Base-by-base conservation (phyloP, 2,113 vertebrate genomes). In the Varanus salvator region DNA sequence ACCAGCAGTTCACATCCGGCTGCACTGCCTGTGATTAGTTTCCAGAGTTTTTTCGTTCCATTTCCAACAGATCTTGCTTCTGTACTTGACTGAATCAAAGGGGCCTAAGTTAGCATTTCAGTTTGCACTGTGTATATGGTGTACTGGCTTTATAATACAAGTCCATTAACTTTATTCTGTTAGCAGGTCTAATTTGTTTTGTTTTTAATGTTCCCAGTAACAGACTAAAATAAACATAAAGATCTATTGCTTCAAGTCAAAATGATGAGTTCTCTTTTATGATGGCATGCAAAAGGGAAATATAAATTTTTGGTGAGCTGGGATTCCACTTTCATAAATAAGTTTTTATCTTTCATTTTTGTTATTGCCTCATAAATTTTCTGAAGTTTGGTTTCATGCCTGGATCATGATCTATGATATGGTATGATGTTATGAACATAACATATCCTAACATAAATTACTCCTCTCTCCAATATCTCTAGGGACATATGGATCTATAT, bases 1-100 rank as follows among this genome's bases (percentile, higher is more conserved):
- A 87, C 57, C 66, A 82, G 81, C 83, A 85, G 14, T 80, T 91
- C 66, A 17, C 6, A 17, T 50, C 75, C 9, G 71, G 44, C 44
- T n/a, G 31, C 0, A 14, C 57, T 84, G 57, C 72, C 2, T 66
- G 5, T 57, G 90, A 93, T 91, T 80, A 12, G 78, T 74, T 83
- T 8, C 27, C 44, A 0, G 15, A 82, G 84, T 92, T 87, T 34
- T 85, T 90, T 80, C 48, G 17, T 88, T 31, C 34, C 69, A 89
- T 87, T 91, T 25, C 50, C 76, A 78, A 1, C 50, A 64, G 48
- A 84, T 2, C 29, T 68, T 57, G 64, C 87, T 93, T 91, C 82
- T 92, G 90, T 93, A 82, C 15, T 38, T 68, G 31, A 76, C 68
- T 78, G 50, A 90, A 57, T 77, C 85, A 44, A 68, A 80, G 90